Percentiles rank a stretch among this genome's conserved stretches.
Evolutionary conservation across 1,140 invertebrate genomes (phyloP).

Genomic region (Dendroctonus ponderosae): DNA sequence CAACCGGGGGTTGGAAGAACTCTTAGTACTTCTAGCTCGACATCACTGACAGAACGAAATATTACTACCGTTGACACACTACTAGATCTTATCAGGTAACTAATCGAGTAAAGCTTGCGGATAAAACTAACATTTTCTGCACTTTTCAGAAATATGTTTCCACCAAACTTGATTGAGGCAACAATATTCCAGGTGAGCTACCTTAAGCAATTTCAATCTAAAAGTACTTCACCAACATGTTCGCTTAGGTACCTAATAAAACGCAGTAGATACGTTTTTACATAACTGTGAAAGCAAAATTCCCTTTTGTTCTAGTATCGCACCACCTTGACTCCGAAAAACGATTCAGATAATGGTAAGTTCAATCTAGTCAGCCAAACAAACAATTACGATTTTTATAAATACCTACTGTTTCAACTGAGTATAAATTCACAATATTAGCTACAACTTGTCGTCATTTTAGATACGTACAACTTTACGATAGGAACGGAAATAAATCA

Average conservation of each 20-base stretch:
- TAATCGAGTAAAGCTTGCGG: not conserved
- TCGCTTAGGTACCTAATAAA: too few relatives aligned
- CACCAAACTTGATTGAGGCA: slow-evolving; percentile 74
- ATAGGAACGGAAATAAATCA: slow-evolving; percentile 55
- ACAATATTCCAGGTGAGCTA: slow-evolving; percentile 50
- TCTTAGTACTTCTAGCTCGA: slow-evolving; percentile 29
- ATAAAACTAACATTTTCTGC: not conserved
- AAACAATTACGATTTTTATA: not conserved
- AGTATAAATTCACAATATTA: not conserved
- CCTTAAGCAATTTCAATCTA: not conserved
- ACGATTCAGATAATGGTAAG: slow-evolving; percentile 35
- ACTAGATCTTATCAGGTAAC: slow-evolving; percentile 72
- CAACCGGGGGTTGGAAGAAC: slow-evolving; percentile 61
- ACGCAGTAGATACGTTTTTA: too few relatives aligned
- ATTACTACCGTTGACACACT: slow-evolving; percentile 81
- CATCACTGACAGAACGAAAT: slow-evolving; percentile 48
- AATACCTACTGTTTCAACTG: too few relatives aligned
- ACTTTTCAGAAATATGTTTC: slow-evolving; percentile 68
- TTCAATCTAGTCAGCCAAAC: not conserved
- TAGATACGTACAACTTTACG: slow-evolving; percentile 54
- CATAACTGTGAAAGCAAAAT: too few relatives aligned
- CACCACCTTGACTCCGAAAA: slow-evolving; percentile 46
- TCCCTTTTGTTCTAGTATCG: slow-evolving; percentile 48
- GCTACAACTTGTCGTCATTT: not conserved
- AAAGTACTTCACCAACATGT: too few relatives aligned